Conservation (phyloP, 2,797 vertebrate genomes). For the Sphenopsis melanotis region DNA sequence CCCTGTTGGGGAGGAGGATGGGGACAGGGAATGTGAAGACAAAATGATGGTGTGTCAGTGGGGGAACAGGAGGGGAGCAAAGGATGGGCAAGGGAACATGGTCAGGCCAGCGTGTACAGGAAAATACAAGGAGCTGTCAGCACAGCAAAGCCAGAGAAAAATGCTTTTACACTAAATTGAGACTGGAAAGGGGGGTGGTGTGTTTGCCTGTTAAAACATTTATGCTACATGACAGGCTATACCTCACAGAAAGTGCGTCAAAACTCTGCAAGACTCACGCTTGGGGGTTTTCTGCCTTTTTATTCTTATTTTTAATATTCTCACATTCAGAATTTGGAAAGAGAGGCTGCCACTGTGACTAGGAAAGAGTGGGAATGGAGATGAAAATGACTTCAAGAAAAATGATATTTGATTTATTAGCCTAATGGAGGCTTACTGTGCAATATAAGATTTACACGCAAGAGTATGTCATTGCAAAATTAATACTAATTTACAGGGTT, state of each 20-base stretch:
- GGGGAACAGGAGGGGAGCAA: background rate
- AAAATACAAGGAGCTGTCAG: background rate
- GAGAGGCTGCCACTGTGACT: background rate
- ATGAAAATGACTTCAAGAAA: background rate
- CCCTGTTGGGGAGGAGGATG: background rate
- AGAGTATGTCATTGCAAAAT: background rate
- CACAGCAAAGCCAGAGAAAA: background rate
- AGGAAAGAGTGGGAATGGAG: background rate
- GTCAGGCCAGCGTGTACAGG: background rate
- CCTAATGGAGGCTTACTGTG: background rate
- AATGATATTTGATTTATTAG: background rate
- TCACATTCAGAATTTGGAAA: background rate
- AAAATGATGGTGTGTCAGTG: background rate
- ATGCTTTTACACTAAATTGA: background rate
- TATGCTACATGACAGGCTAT: background rate
- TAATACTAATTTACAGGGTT: background rate
- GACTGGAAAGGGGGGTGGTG: background rate
- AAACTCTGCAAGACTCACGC: background rate
- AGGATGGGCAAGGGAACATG: background rate
- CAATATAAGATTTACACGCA: background rate
- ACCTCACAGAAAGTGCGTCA: background rate
- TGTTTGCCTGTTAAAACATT: background rate
- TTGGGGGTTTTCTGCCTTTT: background rate
- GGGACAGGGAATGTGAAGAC: background rate
- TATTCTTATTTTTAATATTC: background rate